Base-by-base conservation (phyloP, 2,113 vertebrate species). In the Hippocampus guttulatus region DNA sequence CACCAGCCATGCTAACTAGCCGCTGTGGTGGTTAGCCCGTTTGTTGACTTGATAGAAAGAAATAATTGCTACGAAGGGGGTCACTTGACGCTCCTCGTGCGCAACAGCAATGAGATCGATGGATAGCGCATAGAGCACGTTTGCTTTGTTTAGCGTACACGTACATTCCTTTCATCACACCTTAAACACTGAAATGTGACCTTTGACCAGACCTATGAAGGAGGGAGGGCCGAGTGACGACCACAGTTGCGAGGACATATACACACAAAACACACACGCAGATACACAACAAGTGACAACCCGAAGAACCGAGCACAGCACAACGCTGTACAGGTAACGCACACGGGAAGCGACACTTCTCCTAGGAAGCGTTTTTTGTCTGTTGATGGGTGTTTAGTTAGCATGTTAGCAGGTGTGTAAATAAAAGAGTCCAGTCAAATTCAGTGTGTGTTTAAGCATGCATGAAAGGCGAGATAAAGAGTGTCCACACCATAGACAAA, bases 161-260 rank as follows among this genome's bases (percentile, higher is more conserved):
- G 70, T 45, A 77, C 74, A 79, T 73, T 74, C 75, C 69, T 79
- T 55, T 57, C 45, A 55, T 55, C 81, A 69, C 84, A 78, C 86
- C 80, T 72, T 82, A 2, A 75, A 85, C 74, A 79, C 77, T 54
- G 14, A 79, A 62, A 81, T 72, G 72, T 72, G 74, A 64, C 51
- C 85, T 81, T 71, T 89, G 84, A 89, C 81, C 85, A 0, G 66
- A 12, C 64, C 81, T 84, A 87, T 89, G 85, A 74, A 66, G 66
- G 21, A 65, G 64, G 30, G 69, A 64, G 64, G 11, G 33, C 41
- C 0, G 49, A 75, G 43, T 2, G 58, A 49, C 16, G 47, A 18
- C 27, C 33, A 40, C 55, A 41, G 21, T 8, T 54, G 52, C 43
- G 30, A 52, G 40, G 58, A 23, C 7, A 69, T 45, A 64, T 20